phyloP scores from a whole-genome alignment of 2,797 vertebrate species.

The Poeciliopsis gracilis region DNA sequence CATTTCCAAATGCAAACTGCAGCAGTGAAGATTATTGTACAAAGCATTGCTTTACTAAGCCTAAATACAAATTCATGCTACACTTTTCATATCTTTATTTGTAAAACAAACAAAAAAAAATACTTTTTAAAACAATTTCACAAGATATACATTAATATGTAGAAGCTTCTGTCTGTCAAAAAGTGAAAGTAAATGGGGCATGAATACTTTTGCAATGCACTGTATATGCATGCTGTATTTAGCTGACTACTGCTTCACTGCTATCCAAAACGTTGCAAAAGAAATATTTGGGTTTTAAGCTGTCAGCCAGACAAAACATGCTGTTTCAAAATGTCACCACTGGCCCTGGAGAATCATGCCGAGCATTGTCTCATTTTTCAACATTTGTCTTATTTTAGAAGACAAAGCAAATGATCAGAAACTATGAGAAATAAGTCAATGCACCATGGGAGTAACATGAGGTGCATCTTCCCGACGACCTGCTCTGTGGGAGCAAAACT shows the following conservation, averaged over 20 bases:
- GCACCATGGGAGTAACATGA: neutral
- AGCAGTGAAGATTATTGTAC: neutral
- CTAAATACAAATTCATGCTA: neutral
- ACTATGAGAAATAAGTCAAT: neutral
- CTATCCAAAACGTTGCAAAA: neutral
- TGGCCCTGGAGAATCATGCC: neutral
- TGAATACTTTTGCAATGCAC: neutral
- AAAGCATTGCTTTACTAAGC: neutral
- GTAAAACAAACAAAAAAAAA: neutral
- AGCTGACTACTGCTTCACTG: neutral
- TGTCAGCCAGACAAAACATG: constrained; percentile 18
- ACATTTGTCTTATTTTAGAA: neutral
- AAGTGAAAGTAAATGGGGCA: neutral
- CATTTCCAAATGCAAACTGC: neutral
- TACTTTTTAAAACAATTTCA: neutral
- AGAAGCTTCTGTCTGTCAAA: neutral
- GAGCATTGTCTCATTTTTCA: neutral
- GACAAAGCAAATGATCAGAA: constrained; percentile 6
- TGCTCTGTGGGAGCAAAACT: neutral
- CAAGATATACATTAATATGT: neutral
- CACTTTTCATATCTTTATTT: neutral
- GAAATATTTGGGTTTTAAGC: constrained; percentile 11
- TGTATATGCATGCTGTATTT: neutral
- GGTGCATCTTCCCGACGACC: neutral
- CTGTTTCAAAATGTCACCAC: neutral